A percentile compares a stretch with the other conserved stretches of the same genome.
Conservation (phyloP, 2,113 vertebrate species). For the Cavia aperea region DNA sequence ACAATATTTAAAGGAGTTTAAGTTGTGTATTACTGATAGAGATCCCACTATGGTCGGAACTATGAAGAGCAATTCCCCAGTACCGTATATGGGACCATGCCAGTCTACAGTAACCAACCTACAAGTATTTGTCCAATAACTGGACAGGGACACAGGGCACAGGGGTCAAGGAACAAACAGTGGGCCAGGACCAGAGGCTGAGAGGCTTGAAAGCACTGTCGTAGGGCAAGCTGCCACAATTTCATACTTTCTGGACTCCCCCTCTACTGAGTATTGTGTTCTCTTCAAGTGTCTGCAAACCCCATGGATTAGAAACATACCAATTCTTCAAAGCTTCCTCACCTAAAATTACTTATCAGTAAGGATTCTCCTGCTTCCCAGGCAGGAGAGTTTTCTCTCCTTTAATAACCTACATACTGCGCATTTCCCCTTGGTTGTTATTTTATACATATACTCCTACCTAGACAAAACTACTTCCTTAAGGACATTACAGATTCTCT, state of each 20-base stretch:
- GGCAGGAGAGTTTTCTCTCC: neutral
- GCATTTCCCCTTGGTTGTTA: neutral
- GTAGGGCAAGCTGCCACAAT: neutral
- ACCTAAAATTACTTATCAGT: neutral
- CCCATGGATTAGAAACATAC: neutral
- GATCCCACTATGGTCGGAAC: neutral
- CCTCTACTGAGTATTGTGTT: neutral
- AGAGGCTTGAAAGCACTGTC: neutral
- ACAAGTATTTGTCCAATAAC: neutral
- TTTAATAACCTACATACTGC: neutral
- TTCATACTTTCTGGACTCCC: neutral
- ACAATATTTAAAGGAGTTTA: neutral
- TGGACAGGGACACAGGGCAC: neutral
- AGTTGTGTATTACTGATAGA: neutral
- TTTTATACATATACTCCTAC: neutral
- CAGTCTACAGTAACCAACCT: neutral
- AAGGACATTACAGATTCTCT: neutral
- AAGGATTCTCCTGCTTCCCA: neutral
- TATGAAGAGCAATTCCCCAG: neutral
- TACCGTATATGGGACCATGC: neutral
- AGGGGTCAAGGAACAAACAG: neutral
- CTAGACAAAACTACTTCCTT: neutral
- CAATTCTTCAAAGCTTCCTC: neutral
- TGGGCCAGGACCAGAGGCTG: neutral
- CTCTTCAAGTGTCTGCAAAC: neutral